A percentile compares a stretch with the other conserved stretches of the same genome.
These are phyloP conservation scores for Conus betulinus DNA, from an alignment of 1,140 invertebrate genomes.

Conservation along the genomic window DNA sequence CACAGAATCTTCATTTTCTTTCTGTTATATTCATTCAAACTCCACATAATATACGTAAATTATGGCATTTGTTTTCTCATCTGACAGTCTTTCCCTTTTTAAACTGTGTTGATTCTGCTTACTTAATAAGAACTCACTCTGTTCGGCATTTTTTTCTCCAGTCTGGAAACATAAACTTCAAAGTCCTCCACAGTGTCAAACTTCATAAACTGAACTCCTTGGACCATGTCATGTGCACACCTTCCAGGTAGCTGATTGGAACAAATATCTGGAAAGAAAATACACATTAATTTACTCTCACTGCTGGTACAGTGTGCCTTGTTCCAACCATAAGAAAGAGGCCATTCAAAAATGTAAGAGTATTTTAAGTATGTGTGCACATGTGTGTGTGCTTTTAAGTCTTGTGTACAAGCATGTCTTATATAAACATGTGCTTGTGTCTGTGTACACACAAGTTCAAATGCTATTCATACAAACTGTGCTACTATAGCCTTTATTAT, in stretches of 20 bases:
- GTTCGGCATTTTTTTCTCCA: constrained; percentile 46
- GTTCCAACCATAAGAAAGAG: background rate
- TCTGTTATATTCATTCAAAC: too few relatives aligned
- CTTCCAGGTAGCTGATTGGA: constrained; percentile 55
- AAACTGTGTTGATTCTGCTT: too few relatives aligned
- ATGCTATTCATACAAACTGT: too few relatives aligned
- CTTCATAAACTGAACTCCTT: constrained; percentile 47
- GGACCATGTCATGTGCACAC: constrained; percentile 47
- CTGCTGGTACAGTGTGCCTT: too few relatives aligned
- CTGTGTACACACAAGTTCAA: too few relatives aligned
- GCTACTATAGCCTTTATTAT: too few relatives aligned
- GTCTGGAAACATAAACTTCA: constrained; percentile 48
- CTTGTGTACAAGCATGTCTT: too few relatives aligned
- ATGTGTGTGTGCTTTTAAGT: background rate
- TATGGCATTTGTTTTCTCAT: too few relatives aligned
- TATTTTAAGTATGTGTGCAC: background rate
- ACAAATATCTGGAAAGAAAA: constrained; percentile 47
- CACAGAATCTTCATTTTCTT: too few relatives aligned
- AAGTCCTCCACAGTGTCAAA: constrained; percentile 53
- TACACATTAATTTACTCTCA: background rate
- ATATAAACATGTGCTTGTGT: too few relatives aligned
- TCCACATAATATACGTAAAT: too few relatives aligned
- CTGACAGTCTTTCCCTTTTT: too few relatives aligned
- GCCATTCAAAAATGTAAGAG: background rate
- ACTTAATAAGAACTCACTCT: constrained; percentile 39